phyloP scores from a whole-genome alignment of 2,797 vertebrate genomes.

The Carduelis carduelis region DNA sequence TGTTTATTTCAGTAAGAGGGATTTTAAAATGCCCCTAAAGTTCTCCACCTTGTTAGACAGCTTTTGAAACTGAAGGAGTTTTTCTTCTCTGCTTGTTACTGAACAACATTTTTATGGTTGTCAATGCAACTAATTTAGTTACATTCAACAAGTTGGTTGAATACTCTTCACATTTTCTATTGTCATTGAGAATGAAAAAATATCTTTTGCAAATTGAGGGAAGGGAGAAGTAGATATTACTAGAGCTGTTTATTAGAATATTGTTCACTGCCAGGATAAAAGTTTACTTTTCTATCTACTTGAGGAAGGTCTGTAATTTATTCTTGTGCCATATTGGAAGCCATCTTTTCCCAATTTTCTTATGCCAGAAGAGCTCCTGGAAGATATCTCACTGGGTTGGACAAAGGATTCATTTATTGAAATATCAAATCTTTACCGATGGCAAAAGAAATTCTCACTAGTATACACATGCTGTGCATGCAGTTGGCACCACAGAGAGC shows the following conservation, averaged over 20 bases:
- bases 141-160: background rate
- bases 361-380: background rate
- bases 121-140: background rate
- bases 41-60: background rate
- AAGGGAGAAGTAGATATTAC: background rate
- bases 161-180: background rate
- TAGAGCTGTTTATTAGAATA: background rate
- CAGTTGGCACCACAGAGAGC: background rate
- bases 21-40: background rate
- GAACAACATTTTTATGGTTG: background rate
- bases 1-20: background rate
- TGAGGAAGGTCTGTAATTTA: background rate
- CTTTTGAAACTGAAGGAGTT: background rate
- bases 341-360: background rate
- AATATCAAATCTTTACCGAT: background rate
- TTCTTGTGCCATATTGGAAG: accelerated
- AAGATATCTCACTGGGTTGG: background rate
- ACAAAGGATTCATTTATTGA: background rate
- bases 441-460: background rate
- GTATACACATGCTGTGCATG: background rate
- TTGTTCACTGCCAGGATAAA: background rate
- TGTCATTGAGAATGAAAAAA: background rate
- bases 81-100: background rate
- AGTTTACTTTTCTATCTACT: background rate
- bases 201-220: background rate